These are phyloP conservation scores for Eurytoma adleriae DNA, from an alignment of 2,888 invertebrate genomes.

Conservation along the genomic window DNA sequence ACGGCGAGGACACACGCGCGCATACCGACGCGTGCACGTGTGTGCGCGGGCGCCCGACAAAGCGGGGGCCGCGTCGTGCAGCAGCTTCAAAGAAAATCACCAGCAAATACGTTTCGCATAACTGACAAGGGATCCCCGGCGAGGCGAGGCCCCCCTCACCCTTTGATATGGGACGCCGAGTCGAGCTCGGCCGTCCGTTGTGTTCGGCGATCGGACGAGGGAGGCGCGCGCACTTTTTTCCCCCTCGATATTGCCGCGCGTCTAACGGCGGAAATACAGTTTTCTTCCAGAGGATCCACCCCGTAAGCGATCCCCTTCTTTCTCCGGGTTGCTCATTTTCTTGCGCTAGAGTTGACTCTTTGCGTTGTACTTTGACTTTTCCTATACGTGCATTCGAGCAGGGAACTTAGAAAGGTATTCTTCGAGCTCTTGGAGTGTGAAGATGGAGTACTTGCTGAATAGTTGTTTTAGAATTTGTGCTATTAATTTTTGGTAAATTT, in stretches of 20 bases:
- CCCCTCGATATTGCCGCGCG: not conserved
- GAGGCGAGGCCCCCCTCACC: not conserved
- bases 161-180: not conserved
- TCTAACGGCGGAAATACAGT: slow-evolving; percentile 28
- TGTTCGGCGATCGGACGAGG: slow-evolving; percentile 2
- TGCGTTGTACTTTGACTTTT: slow-evolving; percentile 2
- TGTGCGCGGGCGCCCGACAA: not conserved
- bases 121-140: slow-evolving; percentile 9
- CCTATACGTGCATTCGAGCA: not conserved
- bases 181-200: not conserved
- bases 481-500: too few species aligned
- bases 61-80: not conserved
- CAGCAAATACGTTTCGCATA: slow-evolving; percentile 34
- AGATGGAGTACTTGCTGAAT: too few species aligned
- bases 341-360: not conserved
- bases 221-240: not conserved
- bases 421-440: too few species aligned
- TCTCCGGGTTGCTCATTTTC: not conserved
- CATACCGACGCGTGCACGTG: not conserved
- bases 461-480: too few species aligned
- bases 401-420: not conserved
- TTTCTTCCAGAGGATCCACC: not conserved
- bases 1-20: not conserved
- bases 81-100: slow-evolving; percentile 31
- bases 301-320: not conserved